phyloP scores from a whole-genome alignment of 2,797 vertebrate species.

The Kryptopterus vitreolus region DNA sequence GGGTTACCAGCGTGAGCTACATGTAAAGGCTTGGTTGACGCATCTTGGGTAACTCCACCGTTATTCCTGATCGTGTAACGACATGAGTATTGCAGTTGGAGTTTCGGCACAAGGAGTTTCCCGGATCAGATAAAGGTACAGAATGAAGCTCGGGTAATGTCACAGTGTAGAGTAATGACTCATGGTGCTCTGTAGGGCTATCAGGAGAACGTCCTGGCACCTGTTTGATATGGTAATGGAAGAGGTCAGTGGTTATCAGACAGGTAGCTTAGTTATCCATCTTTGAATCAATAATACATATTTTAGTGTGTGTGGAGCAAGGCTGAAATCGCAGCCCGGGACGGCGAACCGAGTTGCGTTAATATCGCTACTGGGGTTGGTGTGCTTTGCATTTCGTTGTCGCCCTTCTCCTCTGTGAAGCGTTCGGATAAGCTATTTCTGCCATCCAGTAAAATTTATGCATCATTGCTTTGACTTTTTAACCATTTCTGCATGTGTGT shows the following conservation, averaged over 20 bases:
- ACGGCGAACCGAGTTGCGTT: slow-evolving; percentile 41
- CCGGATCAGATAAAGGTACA: not conserved
- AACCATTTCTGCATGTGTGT: slow-evolving; percentile 16
- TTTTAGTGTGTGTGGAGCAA: not conserved
- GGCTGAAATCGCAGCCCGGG: slow-evolving; percentile 19
- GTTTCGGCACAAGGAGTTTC: slow-evolving; percentile 5
- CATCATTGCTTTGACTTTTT: slow-evolving; percentile 23
- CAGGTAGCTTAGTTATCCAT: slow-evolving; percentile 38
- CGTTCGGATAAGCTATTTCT: slow-evolving; percentile 36
- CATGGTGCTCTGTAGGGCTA: not conserved
- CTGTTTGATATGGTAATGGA: slow-evolving; percentile 35
- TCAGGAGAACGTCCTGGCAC: not conserved
- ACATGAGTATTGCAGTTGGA: slow-evolving; percentile 2
- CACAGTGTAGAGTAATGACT: not conserved
- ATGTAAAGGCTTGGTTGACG: not conserved
- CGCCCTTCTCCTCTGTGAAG: slow-evolving; percentile 24
- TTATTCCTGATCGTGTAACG: slow-evolving; percentile 17
- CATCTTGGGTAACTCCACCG: not conserved
- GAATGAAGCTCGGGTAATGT: slow-evolving; percentile 3
- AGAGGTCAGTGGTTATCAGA: slow-evolving; percentile 33
- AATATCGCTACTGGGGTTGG: slow-evolving; percentile 28
- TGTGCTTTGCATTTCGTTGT: slow-evolving; percentile 20
- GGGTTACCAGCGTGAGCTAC: not conserved
- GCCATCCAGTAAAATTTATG: slow-evolving; percentile 36
- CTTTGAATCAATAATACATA: slow-evolving; percentile 32